Base-by-base conservation (phyloP, 2,797 vertebrate genomes). In the Neostethus bicornis region DNA sequence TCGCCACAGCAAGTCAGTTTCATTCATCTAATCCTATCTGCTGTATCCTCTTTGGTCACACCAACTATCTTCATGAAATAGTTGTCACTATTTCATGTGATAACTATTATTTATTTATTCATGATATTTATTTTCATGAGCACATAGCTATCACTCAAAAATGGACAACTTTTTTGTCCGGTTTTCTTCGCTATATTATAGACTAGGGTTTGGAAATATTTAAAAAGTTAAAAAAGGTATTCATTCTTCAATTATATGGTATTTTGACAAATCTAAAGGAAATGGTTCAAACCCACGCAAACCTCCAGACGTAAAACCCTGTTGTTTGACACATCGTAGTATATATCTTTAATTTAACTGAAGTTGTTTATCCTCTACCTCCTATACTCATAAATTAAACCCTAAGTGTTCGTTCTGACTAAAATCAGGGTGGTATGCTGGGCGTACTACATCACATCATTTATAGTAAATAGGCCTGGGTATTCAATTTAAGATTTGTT, bases 401-500 rank as follows among this genome's bases (percentile, higher is more conserved):
- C 49, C 46, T 38, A 44, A 67, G n/a, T 44, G 3, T 14, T 32
- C 32, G 42, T 29, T 7, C 12, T 4, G 17, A 61, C 45, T 51
- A 51, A 37, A 5, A 48, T 44, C 42, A 46, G 60, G 44, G 35
- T 53, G 57, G 54, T 43, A 24, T 31, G 17, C 50, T 48, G 66
- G 66, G 46, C 59, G 60, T 70, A 63, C 44, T 50, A 39, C 51
- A 66, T 12, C 50, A 50, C 42, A 42, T 70, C 76, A 74, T 75
- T 80, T 84, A 76, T 26, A 46, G 23, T 80, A 59, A 69, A 64
- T 48, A 64, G 24, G 42, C 48, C 21, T 55, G 58, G 49, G 31
- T 62, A 26, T 84, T 70, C 75, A 82, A 82, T 86, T 71, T 83
- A 7, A 75, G 58, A 66, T 70, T 63, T 63, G 62, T 57, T 54